These are phyloP conservation scores for Dendrolimus punctatus DNA, from an alignment of 1,140 invertebrate genomes.

Conservation along the genomic window DNA sequence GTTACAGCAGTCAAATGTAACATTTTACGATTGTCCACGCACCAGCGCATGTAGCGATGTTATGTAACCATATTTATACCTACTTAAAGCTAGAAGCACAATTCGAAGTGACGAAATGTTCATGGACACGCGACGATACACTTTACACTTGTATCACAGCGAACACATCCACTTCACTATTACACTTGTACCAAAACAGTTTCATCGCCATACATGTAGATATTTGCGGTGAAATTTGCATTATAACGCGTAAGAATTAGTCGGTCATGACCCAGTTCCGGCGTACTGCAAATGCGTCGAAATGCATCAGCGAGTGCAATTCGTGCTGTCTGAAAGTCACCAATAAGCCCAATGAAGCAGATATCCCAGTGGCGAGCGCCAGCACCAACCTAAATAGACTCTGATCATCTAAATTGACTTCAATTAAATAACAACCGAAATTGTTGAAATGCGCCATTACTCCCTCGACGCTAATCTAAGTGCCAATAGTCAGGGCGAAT, in stretches of 20 bases:
- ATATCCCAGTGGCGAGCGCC: slow-evolving; percentile 66
- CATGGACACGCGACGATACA: neutral
- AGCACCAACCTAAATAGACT: slow-evolving; percentile 72
- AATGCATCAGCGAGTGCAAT: slow-evolving; percentile 67
- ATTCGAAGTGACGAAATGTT: no score
- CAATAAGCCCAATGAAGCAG: slow-evolving; percentile 72
- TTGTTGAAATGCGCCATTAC: slow-evolving; percentile 72
- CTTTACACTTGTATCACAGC: neutral
- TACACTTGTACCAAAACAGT: no score
- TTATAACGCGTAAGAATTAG: neutral
- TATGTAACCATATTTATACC: no score
- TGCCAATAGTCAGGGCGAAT: slow-evolving; percentile 69
- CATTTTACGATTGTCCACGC: no score
- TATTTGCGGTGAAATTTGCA: neutral
- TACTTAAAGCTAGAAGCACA: no score
- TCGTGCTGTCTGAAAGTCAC: slow-evolving; percentile 71
- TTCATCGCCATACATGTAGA: neutral
- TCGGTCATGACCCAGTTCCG: slow-evolving; percentile 32
- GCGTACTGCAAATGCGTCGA: slow-evolving; percentile 48
- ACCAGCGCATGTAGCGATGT: no score
- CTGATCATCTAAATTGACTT: slow-evolving; percentile 73
- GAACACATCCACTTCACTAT: no score
- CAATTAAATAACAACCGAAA: slow-evolving; percentile 73
- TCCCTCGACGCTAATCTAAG: slow-evolving; percentile 69
- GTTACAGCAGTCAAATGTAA: no score